Conservation (phyloP, 1,140 invertebrate genomes). For the Caenorhabditis inopinata region DNA sequence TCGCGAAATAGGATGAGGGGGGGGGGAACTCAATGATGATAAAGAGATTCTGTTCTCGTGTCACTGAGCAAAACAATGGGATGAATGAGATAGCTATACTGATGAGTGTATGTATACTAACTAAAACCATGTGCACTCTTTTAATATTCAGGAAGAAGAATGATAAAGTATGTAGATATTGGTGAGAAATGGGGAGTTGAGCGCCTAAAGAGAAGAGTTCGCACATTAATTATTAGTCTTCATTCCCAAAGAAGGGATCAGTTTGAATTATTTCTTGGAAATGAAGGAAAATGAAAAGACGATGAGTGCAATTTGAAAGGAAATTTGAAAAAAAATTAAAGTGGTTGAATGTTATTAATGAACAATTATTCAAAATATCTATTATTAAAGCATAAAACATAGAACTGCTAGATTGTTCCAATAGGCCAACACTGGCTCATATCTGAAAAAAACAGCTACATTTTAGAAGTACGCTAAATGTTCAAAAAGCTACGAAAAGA, state of each 20-base stretch:
- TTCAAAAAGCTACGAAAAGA: too few species aligned
- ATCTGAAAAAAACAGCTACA: too few species aligned
- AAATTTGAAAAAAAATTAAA: too few species aligned
- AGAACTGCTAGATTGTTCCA: too few species aligned
- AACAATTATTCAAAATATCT: too few species aligned
- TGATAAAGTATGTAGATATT: conserved; percentile 28
- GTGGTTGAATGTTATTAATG: too few species aligned
- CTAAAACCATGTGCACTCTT: conserved; percentile 25
- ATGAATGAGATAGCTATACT: conserved; percentile 31
- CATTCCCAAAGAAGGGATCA: background rate
- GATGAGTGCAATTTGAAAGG: too few species aligned
- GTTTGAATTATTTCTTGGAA: background rate
- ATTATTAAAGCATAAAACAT: too few species aligned
- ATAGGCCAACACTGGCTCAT: too few species aligned
- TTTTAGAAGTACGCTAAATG: too few species aligned
- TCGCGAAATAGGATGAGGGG: background rate
- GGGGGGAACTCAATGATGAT: conserved; percentile 26
- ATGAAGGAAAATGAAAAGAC: background rate
- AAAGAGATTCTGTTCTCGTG: conserved; percentile 34
- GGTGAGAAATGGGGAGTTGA: background rate
- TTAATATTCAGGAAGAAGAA: conserved; percentile 18
- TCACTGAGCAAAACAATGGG: conserved; percentile 16
- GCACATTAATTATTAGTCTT: conserved; percentile 16
- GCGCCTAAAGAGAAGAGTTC: too few species aligned
- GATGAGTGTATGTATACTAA: conserved; percentile 21